Conservation (phyloP, 2,113 vertebrate species). For the Ictalurus furcatus region DNA sequence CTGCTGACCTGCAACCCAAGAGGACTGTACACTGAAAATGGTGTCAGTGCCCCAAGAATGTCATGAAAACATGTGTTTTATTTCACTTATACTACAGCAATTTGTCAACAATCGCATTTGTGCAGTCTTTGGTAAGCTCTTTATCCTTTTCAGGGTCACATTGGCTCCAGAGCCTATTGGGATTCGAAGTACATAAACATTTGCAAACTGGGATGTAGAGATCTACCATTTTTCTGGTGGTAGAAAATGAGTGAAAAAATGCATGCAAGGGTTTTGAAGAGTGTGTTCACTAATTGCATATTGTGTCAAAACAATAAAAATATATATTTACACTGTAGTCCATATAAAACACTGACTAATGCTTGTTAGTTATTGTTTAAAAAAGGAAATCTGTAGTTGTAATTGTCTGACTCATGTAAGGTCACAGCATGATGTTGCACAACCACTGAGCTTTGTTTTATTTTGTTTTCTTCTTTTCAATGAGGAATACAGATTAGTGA, state of each 20-base stretch:
- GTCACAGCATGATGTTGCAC: neutral
- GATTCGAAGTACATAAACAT: too few relatives aligned
- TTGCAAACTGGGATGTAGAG: too few relatives aligned
- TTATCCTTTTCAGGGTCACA: neutral
- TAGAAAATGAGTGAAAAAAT: too few relatives aligned
- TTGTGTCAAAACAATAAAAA: too few relatives aligned
- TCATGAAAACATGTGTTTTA: slow-evolving; percentile 49
- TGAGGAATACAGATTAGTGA: neutral
- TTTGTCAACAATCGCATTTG: neutral
- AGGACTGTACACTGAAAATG: slow-evolving; percentile 45
- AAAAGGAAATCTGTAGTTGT: neutral
- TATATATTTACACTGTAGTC: neutral
- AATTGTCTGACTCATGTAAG: neutral
- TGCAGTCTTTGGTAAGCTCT: neutral
- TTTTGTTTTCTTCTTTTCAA: neutral
- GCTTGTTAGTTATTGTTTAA: neutral
- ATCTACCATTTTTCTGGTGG: too few relatives aligned
- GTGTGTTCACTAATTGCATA: too few relatives aligned
- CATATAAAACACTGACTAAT: neutral
- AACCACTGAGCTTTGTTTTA: neutral
- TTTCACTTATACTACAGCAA: neutral
- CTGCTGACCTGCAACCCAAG: slow-evolving; percentile 44
- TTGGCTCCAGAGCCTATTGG: neutral
- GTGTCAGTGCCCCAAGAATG: slow-evolving; percentile 46
- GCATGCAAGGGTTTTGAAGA: neutral